phyloP scores from a whole-genome alignment of 2,113 vertebrate genomes.

The Sus scrofa region T2T-Sscrofa CM000827.6:43361501-43362000 shows the following conservation, averaged over 20 bases:
- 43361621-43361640: background rate
- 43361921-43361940: background rate
- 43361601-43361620: background rate
- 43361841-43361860: background rate
- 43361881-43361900: background rate
- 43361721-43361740: background rate
- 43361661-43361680: background rate
- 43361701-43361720: background rate
- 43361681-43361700: background rate
- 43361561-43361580: background rate
- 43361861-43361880: background rate
- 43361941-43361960: background rate
- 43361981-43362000: background rate
- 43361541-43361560: accelerated
- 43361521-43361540: too few species aligned
- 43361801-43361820: background rate
- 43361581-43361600: background rate
- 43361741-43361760: background rate
- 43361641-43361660: background rate
- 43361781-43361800: background rate
- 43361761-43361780: background rate
- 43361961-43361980: too few species aligned
- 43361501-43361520: background rate
- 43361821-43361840: background rate
- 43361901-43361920: background rate